phyloP scores from a whole-genome alignment of 2,888 invertebrate species.

The Pachymerium ferrugineum region DNA sequence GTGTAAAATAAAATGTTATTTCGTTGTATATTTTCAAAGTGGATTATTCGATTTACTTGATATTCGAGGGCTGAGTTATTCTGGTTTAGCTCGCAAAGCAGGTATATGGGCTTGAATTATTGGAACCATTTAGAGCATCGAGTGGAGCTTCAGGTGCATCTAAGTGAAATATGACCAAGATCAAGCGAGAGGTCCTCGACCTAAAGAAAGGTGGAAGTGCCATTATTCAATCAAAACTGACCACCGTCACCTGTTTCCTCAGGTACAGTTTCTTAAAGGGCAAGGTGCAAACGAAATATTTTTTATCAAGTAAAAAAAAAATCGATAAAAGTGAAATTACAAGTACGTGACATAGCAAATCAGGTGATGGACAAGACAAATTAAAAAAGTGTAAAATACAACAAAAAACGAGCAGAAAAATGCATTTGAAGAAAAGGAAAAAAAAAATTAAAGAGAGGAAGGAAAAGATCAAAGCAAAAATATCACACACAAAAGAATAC shows the following conservation, averaged over 20 bases:
- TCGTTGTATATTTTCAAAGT: too few relatives aligned
- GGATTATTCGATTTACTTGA: too few relatives aligned
- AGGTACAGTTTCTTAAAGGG: background rate
- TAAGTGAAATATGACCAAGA: slow-evolving; percentile 19
- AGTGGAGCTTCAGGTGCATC: too few relatives aligned
- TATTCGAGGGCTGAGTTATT: too few relatives aligned
- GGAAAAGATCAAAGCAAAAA: slow-evolving; percentile 25
- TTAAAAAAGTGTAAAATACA: background rate
- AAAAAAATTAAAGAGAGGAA: background rate
- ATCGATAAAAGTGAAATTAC: background rate
- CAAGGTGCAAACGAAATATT: background rate
- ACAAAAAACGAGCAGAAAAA: background rate
- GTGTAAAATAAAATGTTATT: too few relatives aligned
- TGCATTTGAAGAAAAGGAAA: background rate
- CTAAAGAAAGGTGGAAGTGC: background rate
- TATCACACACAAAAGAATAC: slow-evolving; percentile 27
- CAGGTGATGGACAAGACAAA: slow-evolving; percentile 12
- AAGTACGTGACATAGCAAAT: background rate
- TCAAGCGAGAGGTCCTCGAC: slow-evolving; percentile 3
- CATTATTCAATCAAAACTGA: slow-evolving; percentile 12
- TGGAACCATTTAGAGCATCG: background rate
- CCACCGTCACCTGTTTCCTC: background rate
- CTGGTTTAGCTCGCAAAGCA: too few relatives aligned
- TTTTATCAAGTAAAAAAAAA: background rate
- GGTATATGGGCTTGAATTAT: slow-evolving; percentile 27